Conservation (phyloP, 2,113 vertebrate genomes). For the Hydrolagus affinis region DNA sequence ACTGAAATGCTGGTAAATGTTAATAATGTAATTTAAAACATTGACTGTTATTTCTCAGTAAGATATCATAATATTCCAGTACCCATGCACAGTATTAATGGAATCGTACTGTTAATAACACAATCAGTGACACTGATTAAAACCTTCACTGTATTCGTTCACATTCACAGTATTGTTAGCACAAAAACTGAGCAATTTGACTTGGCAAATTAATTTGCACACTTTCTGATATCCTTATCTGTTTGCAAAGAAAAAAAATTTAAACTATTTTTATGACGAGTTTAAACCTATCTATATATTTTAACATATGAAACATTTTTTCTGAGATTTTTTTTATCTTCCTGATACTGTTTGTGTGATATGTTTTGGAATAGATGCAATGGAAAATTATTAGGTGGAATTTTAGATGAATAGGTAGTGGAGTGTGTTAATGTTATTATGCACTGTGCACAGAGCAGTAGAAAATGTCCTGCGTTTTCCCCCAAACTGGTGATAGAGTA, state of each 20-base stretch:
- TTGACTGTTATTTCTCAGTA: not conserved
- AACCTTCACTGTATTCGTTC: not conserved
- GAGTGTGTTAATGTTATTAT: not conserved
- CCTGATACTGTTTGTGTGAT: not conserved
- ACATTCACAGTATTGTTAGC: not conserved
- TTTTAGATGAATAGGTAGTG: not conserved
- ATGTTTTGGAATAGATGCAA: conserved; percentile 7
- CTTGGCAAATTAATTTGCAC: not conserved
- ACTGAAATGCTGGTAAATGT: not conserved
- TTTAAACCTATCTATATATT: not conserved
- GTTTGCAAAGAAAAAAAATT: not conserved
- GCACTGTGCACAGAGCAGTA: too few species aligned
- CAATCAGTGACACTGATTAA: not conserved
- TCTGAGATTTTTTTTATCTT: too few species aligned
- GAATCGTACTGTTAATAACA: not conserved
- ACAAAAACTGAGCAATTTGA: not conserved
- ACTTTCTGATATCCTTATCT: not conserved
- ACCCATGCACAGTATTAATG: not conserved
- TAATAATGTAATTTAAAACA: not conserved
- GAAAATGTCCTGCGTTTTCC: too few species aligned
- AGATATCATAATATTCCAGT: not conserved
- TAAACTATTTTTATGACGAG: not conserved
- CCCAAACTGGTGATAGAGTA: too few species aligned
- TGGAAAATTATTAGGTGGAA: not conserved
- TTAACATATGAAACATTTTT: not conserved